Conservation (phyloP, 2,797 vertebrate species). For the Coreius guichenoti region DNA sequence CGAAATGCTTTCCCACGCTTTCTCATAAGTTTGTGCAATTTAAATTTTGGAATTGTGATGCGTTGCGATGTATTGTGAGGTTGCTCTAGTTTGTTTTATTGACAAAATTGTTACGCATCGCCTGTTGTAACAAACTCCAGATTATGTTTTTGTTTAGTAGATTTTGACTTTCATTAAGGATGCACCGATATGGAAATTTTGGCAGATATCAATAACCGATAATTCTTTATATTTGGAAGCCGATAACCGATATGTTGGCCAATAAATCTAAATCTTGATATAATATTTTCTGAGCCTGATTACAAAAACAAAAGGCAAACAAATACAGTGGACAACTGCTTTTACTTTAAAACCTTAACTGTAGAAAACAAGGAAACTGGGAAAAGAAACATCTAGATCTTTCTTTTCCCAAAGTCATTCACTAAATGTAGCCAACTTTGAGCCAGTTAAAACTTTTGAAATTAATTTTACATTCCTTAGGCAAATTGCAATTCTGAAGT, state of each 20-base stretch:
- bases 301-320: background rate
- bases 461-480: no score
- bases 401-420: no score
- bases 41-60: background rate
- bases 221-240: background rate
- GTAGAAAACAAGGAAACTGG: no score
- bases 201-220: background rate
- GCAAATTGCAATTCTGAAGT: no score
- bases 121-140: background rate
- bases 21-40: background rate
- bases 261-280: background rate
- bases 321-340: background rate
- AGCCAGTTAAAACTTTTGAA: no score
- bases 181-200: background rate
- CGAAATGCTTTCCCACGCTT: background rate
- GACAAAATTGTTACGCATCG: background rate
- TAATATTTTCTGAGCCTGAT: background rate
- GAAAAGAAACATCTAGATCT: no score
- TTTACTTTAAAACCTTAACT: background rate
- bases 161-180: background rate
- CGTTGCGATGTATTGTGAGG: no score
- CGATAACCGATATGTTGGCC: background rate
- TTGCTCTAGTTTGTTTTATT: background rate
- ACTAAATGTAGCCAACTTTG: no score
- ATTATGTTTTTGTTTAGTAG: background rate